Evolutionary conservation across 2,113 vertebrate genomes (phyloP).

Genomic region (Stigmatopora nigra): DNA sequence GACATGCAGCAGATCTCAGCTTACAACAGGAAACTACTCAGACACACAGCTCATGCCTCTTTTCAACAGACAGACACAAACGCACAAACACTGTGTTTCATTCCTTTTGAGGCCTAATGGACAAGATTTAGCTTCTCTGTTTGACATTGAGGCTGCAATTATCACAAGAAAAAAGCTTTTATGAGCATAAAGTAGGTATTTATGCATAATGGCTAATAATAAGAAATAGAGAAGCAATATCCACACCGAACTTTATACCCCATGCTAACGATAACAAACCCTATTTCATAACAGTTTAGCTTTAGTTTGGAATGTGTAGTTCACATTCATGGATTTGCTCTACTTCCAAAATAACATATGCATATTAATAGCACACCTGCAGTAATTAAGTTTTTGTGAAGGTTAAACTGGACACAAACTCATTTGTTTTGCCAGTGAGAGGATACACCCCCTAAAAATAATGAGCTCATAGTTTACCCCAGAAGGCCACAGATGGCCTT

Average conservation of each 20-base stretch:
- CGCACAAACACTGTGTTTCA: constrained; percentile 26
- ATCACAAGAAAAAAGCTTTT: constrained; percentile 38
- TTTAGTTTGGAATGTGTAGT: neutral
- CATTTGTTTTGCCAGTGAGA: constrained; percentile 55
- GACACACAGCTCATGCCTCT: constrained; percentile 58
- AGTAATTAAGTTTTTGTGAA: constrained; percentile 57
- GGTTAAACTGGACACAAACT: constrained; percentile 66
- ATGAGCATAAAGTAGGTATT: constrained; percentile 3
- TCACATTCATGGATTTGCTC: constrained; percentile 19
- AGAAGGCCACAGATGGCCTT: constrained; percentile 59
- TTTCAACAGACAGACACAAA: constrained; percentile 49
- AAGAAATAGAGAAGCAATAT: neutral
- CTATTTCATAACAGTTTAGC: neutral
- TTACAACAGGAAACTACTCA: constrained; percentile 65
- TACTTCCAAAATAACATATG: constrained; percentile 32
- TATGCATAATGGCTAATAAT: neutral
- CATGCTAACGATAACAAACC: neutral
- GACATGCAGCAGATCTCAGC: constrained; percentile 33
- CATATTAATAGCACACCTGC: constrained; percentile 26
- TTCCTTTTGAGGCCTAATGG: constrained; percentile 24
- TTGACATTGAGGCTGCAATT: constrained; percentile 25
- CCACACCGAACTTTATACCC: neutral
- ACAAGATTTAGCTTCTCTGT: constrained; percentile 30
- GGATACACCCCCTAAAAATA: constrained; percentile 49
- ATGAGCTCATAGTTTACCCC: constrained; percentile 62